Base-by-base conservation (phyloP, 2,797 vertebrate genomes). In the Macroramphosus scolopax region DNA sequence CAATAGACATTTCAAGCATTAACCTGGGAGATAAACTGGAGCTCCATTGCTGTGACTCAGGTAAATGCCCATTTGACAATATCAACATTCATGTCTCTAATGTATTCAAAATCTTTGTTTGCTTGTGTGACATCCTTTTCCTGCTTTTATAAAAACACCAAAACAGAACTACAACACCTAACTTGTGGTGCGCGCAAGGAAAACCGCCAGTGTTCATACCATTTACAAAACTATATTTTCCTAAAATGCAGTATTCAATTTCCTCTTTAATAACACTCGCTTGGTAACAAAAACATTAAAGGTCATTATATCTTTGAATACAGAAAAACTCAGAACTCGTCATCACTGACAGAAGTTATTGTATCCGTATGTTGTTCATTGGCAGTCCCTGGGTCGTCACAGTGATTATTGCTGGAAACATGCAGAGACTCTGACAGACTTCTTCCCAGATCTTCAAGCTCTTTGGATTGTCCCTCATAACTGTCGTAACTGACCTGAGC, bases 361-460 rank as follows among this genome's bases (percentile, higher is more conserved):
- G 44, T 36, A 25, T 73, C 59, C 18, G 37, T 38, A 17, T 34
- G 49, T 25, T 59, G 63, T 42, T 85, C 76, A 7, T 37, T 15
- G 9, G 20, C n/a, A 33, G 52, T 14, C 25, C 67, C 72, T 32
- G 13, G 12, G 1, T 44, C 45, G 43, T 68, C 42, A 46, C 32
- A 7, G 24, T 52, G 35, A 41, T 49, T 38, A 17, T 66, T 61
- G 45, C 35, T 54, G 5, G 85, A 88, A 28, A 91, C 32, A 1
- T 62, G 80, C 62, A 90, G 57, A 0, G 68, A 50, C 13, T 86
- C 79, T 18, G 82, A 84, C 54, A 93, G 81, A 63, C 24, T 60
- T 62, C 61, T 82, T 34, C 77, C 82, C 30, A 96, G 82, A 5
- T 90, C 87, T 30, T 88, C 84, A 6, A 92, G 28, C 38, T 86